phyloP scores from a whole-genome alignment of 2,888 invertebrate genomes.

The Acanthosepion pharaonis region DNA sequence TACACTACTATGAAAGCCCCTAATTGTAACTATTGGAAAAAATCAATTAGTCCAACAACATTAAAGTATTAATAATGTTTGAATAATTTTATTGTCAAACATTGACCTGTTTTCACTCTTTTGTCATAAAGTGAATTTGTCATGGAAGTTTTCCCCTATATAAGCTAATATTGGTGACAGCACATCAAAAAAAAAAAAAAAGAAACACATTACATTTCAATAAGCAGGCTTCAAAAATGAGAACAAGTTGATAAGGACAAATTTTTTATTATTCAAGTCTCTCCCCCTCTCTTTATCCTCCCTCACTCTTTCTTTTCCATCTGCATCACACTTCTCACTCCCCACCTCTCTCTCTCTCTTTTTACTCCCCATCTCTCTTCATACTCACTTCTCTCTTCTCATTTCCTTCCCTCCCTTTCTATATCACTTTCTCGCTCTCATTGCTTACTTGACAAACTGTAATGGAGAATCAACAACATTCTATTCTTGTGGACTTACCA shows the following conservation, averaged over 20 bases:
- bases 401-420: neutral
- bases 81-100: neutral
- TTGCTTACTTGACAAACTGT: neutral
- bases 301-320: neutral
- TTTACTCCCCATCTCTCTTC: no score
- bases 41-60: no score
- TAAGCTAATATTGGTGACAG: no score
- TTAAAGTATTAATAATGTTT: no score
- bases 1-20: no score
- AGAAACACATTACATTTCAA: neutral
- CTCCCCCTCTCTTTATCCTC: neutral
- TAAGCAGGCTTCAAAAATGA: neutral
- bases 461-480: neutral
- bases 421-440: neutral
- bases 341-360: neutral
- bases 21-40: no score
- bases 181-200: neutral
- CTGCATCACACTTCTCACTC: neutral
- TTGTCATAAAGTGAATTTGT: neutral
- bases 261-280: neutral
- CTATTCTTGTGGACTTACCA: neutral
- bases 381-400: neutral
- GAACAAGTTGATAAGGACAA: neutral
- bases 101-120: neutral
- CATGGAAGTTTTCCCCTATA: no score